Evolutionary conservation across 2,797 vertebrate species (phyloP), one percentile per base, ranked within the genome.

Genomic region (Pelobates cultripes): DNA sequence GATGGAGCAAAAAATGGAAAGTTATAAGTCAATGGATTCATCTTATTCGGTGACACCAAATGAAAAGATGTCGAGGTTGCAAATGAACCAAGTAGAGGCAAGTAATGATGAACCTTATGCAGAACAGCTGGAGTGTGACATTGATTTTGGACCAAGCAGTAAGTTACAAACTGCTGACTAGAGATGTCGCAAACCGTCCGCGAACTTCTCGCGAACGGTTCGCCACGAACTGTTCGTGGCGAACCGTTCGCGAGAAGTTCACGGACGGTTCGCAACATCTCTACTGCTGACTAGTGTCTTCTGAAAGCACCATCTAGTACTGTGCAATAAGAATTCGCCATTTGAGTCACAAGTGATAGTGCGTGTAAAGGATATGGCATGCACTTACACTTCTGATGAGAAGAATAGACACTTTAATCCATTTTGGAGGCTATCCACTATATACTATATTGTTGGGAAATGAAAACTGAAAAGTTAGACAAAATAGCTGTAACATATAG

Each of bases 21-120:
- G 88, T 93, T 90, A 87, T 92, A 92, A 90, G 90, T 93, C 89
- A 89, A 57, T 74, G 82, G 86, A 88, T 76, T 63, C 87, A 85
- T 90, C 89, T 87, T 88, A 86, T 90, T 88, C 87, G 88, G 84
- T 93, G 92, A 91, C 82, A 84, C 86, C 88, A 87, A 91, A 91
- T 90, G 87, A 93, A 87, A 91, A 93, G 90, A 87, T 85, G 89
- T 90, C 89, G 89, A 87, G 70, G 89, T 91, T 89, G 89, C 85
- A 92, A 93, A 93, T 93, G 92, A 95, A 90, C 88, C 90, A 81
- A 91, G 90, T 86, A 80, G 84, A 87, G 90, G 90, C 86, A 85
- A 91, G 86, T 90, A 92, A 92, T 84, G 90, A 90, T 85, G 87
- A 89, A 76, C 90, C 86, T 86, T 85, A 83, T 84, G 86, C 89